Conservation (phyloP, 2,888 invertebrate genomes). For the Cantharis rustica region DNA sequence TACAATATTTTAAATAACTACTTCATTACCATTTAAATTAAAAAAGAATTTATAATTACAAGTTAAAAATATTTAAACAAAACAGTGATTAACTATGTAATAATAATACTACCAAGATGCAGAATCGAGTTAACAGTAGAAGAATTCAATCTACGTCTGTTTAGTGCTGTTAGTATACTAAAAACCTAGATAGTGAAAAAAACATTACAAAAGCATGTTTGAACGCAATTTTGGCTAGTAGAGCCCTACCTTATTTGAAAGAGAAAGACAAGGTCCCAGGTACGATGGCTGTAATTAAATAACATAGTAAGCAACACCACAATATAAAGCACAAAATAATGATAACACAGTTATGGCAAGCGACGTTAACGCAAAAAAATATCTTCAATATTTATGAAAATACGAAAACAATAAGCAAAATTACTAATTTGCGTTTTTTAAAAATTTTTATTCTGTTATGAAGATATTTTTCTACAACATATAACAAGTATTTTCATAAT, state of each 20-base stretch:
- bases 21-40: background rate
- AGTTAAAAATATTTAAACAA: background rate
- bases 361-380: background rate
- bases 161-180: background rate
- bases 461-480: background rate
- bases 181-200: background rate
- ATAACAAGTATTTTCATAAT: background rate
- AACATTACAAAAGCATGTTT: conserved; percentile 12
- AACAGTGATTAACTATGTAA: background rate
- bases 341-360: background rate
- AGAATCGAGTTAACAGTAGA: background rate
- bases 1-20: background rate
- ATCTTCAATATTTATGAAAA: background rate
- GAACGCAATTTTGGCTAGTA: conserved; percentile 14
- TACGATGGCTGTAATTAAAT: conserved; percentile 22
- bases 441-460: background rate
- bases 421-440: too few species aligned
- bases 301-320: conserved; percentile 25
- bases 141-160: background rate
- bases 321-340: background rate
- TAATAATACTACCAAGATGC: conserved; percentile 1
- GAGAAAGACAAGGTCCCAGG: conserved; percentile 27
- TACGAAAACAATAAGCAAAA: background rate
- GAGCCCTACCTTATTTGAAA: conserved; percentile 26
- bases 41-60: background rate